Evolutionary conservation across 2,888 invertebrate species (phyloP).

Genomic region (Lysandra bellargus): DNA sequence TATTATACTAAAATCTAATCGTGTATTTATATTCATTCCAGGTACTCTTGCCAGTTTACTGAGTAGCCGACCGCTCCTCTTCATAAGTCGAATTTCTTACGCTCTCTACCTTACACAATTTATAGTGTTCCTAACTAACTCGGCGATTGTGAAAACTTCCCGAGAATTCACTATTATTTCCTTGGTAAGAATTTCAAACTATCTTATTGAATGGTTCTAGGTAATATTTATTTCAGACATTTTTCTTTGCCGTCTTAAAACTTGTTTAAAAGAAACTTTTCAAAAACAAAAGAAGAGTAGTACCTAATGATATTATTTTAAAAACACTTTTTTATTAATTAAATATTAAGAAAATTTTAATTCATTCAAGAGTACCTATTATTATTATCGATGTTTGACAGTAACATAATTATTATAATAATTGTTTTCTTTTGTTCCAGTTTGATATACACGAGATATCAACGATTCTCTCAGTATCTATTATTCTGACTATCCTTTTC

Average conservation of each 20-base stretch:
- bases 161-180: slow-evolving; percentile 79
- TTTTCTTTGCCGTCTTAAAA: not conserved
- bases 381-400: too few species aligned
- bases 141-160: slow-evolving; percentile 81
- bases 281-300: too few species aligned
- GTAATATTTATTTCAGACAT: slow-evolving; percentile 21
- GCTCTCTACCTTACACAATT: slow-evolving; percentile 84
- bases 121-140: slow-evolving; percentile 83
- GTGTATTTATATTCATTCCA: slow-evolving; percentile 45
- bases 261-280: not conserved
- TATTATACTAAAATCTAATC: not conserved
- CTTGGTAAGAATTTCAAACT: slow-evolving; percentile 71
- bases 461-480: slow-evolving; percentile 74
- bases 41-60: slow-evolving; percentile 75
- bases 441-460: slow-evolving; percentile 71
- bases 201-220: slow-evolving; percentile 26
- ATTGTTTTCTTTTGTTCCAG: slow-evolving; percentile 38
- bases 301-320: too few species aligned
- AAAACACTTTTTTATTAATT: too few species aligned
- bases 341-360: too few species aligned
- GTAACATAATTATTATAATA: too few species aligned
- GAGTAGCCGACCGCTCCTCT: slow-evolving; percentile 77
- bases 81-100: slow-evolving; percentile 84
- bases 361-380: too few species aligned
- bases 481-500: slow-evolving; percentile 81